Evolutionary conservation across 1,140 invertebrate genomes (phyloP).

Genomic region (Bradynema listronoti): DNA sequence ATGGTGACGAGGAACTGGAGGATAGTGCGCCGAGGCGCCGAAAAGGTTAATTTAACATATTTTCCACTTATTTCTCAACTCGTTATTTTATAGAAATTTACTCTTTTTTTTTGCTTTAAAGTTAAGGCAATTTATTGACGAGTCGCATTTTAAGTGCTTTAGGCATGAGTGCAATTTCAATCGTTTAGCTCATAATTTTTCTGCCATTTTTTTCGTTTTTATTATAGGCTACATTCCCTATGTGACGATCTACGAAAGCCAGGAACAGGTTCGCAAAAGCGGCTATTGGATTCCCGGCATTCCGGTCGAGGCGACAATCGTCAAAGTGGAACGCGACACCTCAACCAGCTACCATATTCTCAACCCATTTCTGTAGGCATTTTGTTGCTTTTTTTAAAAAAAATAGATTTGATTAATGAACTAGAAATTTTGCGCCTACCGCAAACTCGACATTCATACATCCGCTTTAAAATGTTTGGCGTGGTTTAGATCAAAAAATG

Average conservation of each 20-base stretch:
- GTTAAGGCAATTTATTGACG: not conserved
- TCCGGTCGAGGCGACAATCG: conserved; percentile 57
- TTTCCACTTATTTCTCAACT: not conserved
- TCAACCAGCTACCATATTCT: conserved; percentile 53
- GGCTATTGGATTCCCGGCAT: conserved; percentile 59
- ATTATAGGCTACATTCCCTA: conserved; percentile 58
- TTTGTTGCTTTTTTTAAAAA: too few species aligned
- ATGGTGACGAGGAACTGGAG: conserved; percentile 12
- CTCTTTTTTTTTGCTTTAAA: too few species aligned
- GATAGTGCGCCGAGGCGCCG: conserved; percentile 17
- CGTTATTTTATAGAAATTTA: not conserved
- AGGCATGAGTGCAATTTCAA: not conserved
- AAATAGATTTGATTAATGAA: conserved; percentile 4
- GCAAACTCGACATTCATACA: too few species aligned
- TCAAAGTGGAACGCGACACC: conserved; percentile 54
- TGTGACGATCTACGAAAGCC: conserved; percentile 52
- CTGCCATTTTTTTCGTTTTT: not conserved
- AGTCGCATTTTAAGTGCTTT: not conserved
- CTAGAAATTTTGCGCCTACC: not conserved
- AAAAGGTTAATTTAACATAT: conserved; percentile 7
- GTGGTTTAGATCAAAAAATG: too few species aligned
- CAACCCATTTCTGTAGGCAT: conserved; percentile 59
- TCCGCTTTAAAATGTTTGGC: too few species aligned
- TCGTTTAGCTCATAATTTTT: not conserved
- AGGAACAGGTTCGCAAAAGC: conserved; percentile 50